phyloP scores from a whole-genome alignment of 2,797 vertebrate genomes.

The Scolopax rusticola region DNA sequence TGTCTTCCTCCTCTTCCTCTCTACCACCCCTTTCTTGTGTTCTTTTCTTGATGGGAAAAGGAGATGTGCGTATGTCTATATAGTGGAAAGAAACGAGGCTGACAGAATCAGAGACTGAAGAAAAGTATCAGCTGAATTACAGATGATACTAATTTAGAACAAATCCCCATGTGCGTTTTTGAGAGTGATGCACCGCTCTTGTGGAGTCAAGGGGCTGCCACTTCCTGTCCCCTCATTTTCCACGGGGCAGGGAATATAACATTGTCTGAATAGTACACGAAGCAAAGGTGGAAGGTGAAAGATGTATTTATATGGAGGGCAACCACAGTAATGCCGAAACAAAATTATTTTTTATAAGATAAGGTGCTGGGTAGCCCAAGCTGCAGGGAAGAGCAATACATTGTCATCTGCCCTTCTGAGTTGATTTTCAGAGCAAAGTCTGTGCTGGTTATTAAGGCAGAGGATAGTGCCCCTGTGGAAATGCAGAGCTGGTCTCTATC shows the following conservation, averaged over 20 bases:
- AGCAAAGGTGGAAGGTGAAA: neutral
- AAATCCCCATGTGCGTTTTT: neutral
- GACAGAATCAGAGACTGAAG: neutral
- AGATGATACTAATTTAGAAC: neutral
- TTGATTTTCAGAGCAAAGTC: neutral
- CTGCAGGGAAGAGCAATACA: neutral
- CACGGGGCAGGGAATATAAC: neutral
- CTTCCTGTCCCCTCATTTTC: neutral
- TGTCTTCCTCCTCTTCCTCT: neutral
- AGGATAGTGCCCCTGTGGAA: constrained; percentile 1
- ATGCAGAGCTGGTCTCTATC: neutral
- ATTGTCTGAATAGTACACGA: neutral
- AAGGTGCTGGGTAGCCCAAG: neutral
- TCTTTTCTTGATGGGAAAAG: neutral
- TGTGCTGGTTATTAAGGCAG: constrained; percentile 3
- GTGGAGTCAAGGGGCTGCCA: neutral
- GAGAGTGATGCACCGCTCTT: neutral
- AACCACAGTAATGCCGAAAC: neutral
- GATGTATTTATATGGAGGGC: neutral
- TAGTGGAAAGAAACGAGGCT: neutral
- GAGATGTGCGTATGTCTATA: neutral
- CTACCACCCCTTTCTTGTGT: neutral
- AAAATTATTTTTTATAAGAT: neutral
- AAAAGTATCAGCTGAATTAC: constrained; percentile 18
- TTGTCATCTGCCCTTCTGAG: neutral